Base-by-base conservation (phyloP, 2,888 invertebrate genomes). In the Sminthurinus aureus region DNA sequence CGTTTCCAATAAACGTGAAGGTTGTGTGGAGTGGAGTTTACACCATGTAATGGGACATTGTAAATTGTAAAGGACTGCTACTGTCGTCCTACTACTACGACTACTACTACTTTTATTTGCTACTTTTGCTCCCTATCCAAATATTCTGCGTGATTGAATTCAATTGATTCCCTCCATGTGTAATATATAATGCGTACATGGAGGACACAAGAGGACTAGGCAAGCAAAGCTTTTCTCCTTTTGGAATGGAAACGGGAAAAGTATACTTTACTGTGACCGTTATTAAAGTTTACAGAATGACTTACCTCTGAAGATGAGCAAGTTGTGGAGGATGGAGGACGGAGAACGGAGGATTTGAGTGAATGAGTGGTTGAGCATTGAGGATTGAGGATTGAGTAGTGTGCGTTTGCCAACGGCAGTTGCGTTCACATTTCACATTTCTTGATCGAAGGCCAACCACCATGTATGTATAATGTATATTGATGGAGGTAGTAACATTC, bases 261-360 rank as follows among this genome's bases (percentile, higher is more conserved):
- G 52, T 52, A 52, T 58, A 58, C 58, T 58, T 58, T 58, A 58
- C 4, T 18, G 58, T 58, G 58, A 58, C 58, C 58, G 58, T 58
- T 58, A 58, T 58, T 58, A 58, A 58, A 58, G 58, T 71, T 71
- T 26, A 71, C 22, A 71, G 71, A 71, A 13, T 71, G 71, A 71
- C 71, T 71, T 71, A 24, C 22, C 71, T 24, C 24, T 24, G 11
- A 67, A 8, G 71, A 13, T 13, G 13, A 24, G 22, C 71, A 71
- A 71, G 71, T 24, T 20, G 8, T 20, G 67, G 64, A 64, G n/a
- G 13, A 67, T 67, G 20, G 3, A 12, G 22, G 67, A 11, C 67
- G 20, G 22, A 67, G 22, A 66, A n/a, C 9, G 4, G 6, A 2
- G 22, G n/a, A 67, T 0, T 38, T 20, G 67, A n/a, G n/a, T 12